Evolutionary conservation across 2,113 vertebrate genomes (phyloP), one percentile per base, ranked within the genome.

Genomic region (Ailuropoda melanoleuca): DNA sequence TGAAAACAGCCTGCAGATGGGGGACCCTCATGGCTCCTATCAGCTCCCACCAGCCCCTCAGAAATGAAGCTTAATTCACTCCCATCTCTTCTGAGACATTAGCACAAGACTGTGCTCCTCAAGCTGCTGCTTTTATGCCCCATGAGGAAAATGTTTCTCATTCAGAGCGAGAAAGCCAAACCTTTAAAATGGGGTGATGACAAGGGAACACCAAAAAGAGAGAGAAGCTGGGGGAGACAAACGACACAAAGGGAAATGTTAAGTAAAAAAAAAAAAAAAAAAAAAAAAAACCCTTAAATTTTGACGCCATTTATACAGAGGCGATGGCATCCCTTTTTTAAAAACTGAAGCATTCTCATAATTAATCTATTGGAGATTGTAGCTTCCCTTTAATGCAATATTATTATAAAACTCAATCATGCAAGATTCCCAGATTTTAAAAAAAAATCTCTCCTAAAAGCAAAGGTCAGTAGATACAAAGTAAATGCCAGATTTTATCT

Each of bases 401-500:
- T 90, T 88, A 81, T 81, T 84, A 85, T 96, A 97, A 96, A 93
- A 92, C 24, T 74, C 90, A 93, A 66, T 88, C 84, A 94, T 86
- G n/a, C 53, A 93, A 97, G 90, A 95, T 48, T 46, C n/a, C 62
- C 62, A 78, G 75, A 11, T 81, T 78, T 9, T 24, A 68, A 37
- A n/a, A 68, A 68, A 58, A 58, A 9, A 24, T 4, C 18, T 74
- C 37, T 84, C 64, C 88, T 85, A 62, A 96, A 97, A 95, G 84
- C 84, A 97, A 97, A 97, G 90, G 87, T 97, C 66, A 2, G 39
- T 60, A 90, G 56, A 90, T 95, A 92, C 80, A 97, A 94, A 97
- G 74, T 62, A 97, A 98, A 96, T 88, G 92, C 81, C 97, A 97
- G 95, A 88, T 96, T 96, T 92, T 95, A 96, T 96, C 96, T 93